Evolutionary conservation across 2,113 vertebrate genomes (phyloP).

Genomic region (Pachycephala philippinensis): DNA sequence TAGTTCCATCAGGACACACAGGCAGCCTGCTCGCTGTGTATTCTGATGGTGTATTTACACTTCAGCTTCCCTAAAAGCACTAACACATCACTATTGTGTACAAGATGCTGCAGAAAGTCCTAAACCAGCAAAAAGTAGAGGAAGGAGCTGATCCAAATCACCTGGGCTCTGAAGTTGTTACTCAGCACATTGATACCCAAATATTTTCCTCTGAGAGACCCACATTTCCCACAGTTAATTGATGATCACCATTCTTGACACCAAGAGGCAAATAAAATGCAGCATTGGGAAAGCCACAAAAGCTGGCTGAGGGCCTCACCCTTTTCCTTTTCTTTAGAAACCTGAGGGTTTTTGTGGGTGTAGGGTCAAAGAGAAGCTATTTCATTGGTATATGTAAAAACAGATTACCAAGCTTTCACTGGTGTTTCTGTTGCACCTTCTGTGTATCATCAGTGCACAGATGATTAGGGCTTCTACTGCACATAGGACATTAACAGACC

Average conservation of each 20-base stretch:
- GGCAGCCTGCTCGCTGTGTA: rapidly evolving
- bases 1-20: not conserved
- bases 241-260: not conserved
- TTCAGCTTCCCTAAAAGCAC: not conserved
- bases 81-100: rapidly evolving
- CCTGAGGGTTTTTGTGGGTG: not conserved
- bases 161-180: not conserved
- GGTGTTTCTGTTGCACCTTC: not conserved
- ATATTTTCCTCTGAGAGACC: not conserved
- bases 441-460: not conserved
- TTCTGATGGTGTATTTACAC: not conserved
- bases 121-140: not conserved
- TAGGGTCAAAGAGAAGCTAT: not conserved
- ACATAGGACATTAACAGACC: not conserved
- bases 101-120: not conserved
- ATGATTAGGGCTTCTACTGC: not conserved
- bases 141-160: not conserved
- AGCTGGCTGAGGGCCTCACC: not conserved
- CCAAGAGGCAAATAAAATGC: not conserved
- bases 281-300: not conserved
- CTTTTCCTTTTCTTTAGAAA: not conserved
- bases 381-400: not conserved
- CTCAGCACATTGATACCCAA: not conserved
- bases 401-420: not conserved
- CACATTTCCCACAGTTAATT: not conserved